Percentiles rank a stretch among this genome's conserved stretches.
Conservation (phyloP, 2,797 vertebrate genomes). For the Sebastes nivosus region DNA sequence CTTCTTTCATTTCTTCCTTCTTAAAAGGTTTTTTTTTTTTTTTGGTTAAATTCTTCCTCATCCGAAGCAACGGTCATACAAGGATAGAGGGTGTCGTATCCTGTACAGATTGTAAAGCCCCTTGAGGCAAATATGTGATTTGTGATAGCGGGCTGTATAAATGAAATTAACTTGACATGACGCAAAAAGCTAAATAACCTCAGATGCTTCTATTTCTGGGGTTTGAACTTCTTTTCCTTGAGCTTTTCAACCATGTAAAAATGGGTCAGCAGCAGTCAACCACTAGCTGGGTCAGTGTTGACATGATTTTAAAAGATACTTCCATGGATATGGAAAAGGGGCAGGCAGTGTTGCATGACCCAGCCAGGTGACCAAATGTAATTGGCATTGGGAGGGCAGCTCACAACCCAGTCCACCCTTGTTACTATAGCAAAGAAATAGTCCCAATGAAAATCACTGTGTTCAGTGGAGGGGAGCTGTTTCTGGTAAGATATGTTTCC, state of each 20-base stretch:
- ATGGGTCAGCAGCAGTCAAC: background rate
- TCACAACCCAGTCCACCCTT: background rate
- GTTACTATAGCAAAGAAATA: background rate
- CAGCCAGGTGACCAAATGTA: background rate
- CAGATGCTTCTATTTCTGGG: background rate
- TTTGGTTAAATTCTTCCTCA: no score
- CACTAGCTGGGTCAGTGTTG: background rate
- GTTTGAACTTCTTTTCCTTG: background rate
- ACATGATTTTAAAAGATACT: background rate
- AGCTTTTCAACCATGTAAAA: slow-evolving; percentile 1
- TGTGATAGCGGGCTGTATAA: background rate
- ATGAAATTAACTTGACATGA: background rate
- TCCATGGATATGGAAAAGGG: background rate
- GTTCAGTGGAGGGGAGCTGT: background rate
- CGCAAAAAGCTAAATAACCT: background rate
- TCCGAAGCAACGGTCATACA: background rate
- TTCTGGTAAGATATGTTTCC: background rate
- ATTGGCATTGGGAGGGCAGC: background rate
- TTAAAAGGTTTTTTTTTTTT: background rate
- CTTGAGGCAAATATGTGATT: background rate
- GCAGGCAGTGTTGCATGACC: background rate
- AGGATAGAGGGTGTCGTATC: background rate
- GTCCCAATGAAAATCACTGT: background rate
- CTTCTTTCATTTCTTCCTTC: background rate
- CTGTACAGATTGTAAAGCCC: background rate